Evolutionary conservation across 2,797 vertebrate genomes (phyloP).

Genomic region (Meda fulgida): DNA sequence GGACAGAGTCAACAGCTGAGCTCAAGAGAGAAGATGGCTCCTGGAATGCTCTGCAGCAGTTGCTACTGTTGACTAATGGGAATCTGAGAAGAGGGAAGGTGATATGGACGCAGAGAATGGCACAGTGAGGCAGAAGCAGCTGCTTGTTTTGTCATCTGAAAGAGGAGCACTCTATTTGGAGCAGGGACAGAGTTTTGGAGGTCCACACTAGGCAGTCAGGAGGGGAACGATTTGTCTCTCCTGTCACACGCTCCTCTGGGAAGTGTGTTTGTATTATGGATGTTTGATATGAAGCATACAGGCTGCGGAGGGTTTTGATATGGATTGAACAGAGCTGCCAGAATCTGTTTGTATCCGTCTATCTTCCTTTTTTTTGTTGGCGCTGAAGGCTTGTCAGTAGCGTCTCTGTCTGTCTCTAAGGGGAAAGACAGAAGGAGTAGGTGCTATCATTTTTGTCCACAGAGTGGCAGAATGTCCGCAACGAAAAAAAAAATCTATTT

Average conservation of each 20-base stretch:
- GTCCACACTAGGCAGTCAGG: conserved; percentile 38
- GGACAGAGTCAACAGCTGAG: conserved; percentile 91
- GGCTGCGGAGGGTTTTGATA: conserved; percentile 28
- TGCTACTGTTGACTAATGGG: conserved; percentile 99
- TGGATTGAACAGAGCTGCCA: conserved; percentile 39
- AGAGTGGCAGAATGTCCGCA: conserved; percentile 73
- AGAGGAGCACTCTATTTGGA: conserved; percentile 62
- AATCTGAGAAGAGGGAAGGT: conserved; percentile 99
- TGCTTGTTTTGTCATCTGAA: conserved; percentile 93
- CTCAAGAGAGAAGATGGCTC: conserved; percentile 91
- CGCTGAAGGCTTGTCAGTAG: conserved; percentile 43
- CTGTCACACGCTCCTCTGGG: conserved; percentile 37
- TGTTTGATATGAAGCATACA: conserved; percentile 38
- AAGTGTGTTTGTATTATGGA: conserved; percentile 39
- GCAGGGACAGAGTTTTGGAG: conserved; percentile 54
- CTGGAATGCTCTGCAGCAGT: conserved; percentile 94
- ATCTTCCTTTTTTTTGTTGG: conserved; percentile 3
- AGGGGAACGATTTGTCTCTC: conserved; percentile 62
- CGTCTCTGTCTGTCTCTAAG: conserved; percentile 22
- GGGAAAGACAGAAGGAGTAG: conserved; percentile 19
- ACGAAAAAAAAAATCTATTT: conserved; percentile 83
- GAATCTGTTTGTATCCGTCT: conserved; percentile 35
- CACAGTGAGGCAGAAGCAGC: conserved; percentile 96
- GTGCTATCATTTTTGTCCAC: conserved; percentile 30
- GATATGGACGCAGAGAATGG: conserved; percentile 97